These are phyloP conservation scores for Trachops cirrhosus DNA, from an alignment of 2,797 vertebrate genomes.

Conservation along the genomic window DNA sequence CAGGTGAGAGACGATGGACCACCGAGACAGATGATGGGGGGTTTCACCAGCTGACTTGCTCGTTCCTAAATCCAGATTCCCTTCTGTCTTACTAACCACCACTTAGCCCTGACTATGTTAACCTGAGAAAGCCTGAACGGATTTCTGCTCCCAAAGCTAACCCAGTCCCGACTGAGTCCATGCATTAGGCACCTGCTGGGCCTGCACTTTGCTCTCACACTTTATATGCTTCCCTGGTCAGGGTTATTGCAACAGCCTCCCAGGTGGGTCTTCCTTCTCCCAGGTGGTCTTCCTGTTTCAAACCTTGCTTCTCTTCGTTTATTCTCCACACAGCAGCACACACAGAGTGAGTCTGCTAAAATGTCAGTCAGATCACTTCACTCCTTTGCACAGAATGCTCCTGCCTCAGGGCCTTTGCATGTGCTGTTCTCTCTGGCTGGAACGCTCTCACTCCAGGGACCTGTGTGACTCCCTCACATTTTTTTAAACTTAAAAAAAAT, in stretches of 20 bases:
- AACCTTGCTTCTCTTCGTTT: not conserved
- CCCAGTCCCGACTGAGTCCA: not conserved
- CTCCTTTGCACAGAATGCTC: not conserved
- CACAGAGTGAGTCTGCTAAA: not conserved
- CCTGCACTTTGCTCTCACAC: not conserved
- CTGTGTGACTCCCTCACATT: not conserved
- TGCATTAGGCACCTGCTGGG: not conserved
- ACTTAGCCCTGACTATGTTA: not conserved
- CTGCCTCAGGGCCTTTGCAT: not conserved
- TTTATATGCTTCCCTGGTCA: not conserved
- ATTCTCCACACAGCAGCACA: not conserved
- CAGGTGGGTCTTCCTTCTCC: not conserved
- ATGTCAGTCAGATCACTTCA: not conserved
- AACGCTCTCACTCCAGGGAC: not conserved
- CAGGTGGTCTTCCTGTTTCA: not conserved
- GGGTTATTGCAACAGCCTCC: not conserved
- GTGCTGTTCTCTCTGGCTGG: not conserved
- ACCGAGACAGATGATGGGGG: not conserved
- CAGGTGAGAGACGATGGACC: not conserved
- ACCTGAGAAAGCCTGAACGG: not conserved
- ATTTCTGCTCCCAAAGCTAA: not conserved
- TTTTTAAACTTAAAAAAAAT: not conserved
- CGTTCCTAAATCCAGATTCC: not conserved
- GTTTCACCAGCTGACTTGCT: not conserved
- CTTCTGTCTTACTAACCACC: not conserved